These are phyloP conservation scores for Acanthurus leucopareius DNA, from an alignment of 2,797 vertebrate genomes.

Conservation along the genomic window DNA sequence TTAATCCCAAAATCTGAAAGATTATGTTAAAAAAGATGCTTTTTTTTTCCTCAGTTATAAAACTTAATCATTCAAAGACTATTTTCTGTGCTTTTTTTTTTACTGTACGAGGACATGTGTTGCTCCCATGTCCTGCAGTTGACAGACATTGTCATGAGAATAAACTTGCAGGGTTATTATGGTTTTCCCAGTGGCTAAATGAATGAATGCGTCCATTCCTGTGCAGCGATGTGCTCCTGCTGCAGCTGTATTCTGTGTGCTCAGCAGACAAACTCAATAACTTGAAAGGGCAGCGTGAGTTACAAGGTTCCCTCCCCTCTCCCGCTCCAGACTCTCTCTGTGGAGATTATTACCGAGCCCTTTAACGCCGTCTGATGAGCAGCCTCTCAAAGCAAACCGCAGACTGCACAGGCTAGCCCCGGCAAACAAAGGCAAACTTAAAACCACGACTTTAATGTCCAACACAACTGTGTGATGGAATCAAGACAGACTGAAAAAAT, in stretches of 20 bases:
- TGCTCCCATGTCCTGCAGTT: neutral
- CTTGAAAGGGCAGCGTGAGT: slow-evolving; percentile 75
- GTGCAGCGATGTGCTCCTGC: slow-evolving; percentile 32
- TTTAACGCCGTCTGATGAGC: slow-evolving; percentile 64
- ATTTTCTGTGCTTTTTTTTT: too few relatives aligned
- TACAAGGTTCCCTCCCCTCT: slow-evolving; percentile 62
- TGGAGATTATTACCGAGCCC: slow-evolving; percentile 68
- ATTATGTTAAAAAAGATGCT: too few relatives aligned
- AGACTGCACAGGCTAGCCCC: slow-evolving; percentile 15
- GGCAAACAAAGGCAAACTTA: slow-evolving; percentile 52
- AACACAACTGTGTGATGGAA: slow-evolving; percentile 58
- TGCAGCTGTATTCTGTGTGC: slow-evolving; percentile 65
- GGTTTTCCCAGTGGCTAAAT: slow-evolving; percentile 41
- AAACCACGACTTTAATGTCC: slow-evolving; percentile 52
- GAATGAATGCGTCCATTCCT: slow-evolving; percentile 24
- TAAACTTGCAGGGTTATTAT: slow-evolving; percentile 37
- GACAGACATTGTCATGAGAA: slow-evolving; percentile 24
- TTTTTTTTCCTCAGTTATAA: too few relatives aligned
- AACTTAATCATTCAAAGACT: too few relatives aligned
- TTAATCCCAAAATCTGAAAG: too few relatives aligned
- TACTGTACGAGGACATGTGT: too few relatives aligned
- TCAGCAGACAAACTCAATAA: slow-evolving; percentile 80
- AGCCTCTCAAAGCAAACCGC: slow-evolving; percentile 29
- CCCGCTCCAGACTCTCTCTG: slow-evolving; percentile 54
- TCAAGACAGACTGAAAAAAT: slow-evolving; percentile 70